Base-by-base conservation (phyloP, 1,140 invertebrate species). In the Ephestia elutella region DNA sequence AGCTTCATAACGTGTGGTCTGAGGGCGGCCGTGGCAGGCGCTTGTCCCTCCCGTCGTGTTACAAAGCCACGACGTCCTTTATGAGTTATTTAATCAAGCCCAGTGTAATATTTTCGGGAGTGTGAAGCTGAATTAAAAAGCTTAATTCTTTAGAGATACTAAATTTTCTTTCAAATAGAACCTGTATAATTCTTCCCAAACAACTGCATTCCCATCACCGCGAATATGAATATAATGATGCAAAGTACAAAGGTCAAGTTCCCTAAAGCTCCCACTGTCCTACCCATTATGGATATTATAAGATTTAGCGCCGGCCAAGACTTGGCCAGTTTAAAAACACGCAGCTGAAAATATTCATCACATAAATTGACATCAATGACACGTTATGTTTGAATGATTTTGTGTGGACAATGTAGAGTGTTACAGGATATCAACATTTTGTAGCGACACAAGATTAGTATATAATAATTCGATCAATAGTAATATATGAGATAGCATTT, bases 211-310 rank as follows among this genome's bases (percentile, higher is more conserved):
- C 97, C 97, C 97, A 99, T 98, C 70, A 99, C 97, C 83, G 97
- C 97, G 89, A 98, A 99, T 89, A 99, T 99, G 92, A 99, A 99
- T 91, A 99, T 98, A 89, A 99, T 98, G 90, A 99, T 99, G 86
- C 95, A 97, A 82, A 99, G 92, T 71, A 99, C 97, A 91, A 99
- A 97, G 68, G 97, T 98, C 86, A 99, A 91, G 91, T 99, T 99
- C 91, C 97, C 98, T 90, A 99, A 92, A 77, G 98, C 97, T 78
- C 97, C 97, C 90, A 99, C 95, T 28, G 98, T 99, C 90, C 97
- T 94, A 75, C 97, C 98, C 95, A 99, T 99, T 83, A 99, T 99
- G 77, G 97, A 98, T 87, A 99, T 98, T 70, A 99, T 93, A 90
- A 99, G 93, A 91, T 99, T 99, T 81, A 99, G 91, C 60, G 98